Evolutionary conservation across 2,888 invertebrate genomes (phyloP).

Genomic region (Entomobrya proxima): DNA sequence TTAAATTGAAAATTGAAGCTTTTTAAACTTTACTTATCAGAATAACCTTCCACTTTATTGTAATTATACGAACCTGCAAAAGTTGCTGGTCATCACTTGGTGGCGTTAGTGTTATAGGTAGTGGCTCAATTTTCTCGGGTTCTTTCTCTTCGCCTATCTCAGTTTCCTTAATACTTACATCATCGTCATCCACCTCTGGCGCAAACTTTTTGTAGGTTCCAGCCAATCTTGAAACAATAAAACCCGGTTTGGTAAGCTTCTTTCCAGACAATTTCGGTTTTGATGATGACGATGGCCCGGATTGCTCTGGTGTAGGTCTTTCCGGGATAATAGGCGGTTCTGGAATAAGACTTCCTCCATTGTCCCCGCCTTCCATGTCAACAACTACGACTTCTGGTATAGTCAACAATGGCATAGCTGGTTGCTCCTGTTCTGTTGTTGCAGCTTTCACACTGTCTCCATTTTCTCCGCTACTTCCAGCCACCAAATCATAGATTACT

Average conservation of each 20-base stretch:
- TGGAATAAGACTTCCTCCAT: not conserved
- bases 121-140: not conserved
- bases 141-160: not conserved
- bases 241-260: slow-evolving; percentile 37
- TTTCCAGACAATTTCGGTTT: not conserved
- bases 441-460: too few species aligned
- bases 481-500: slow-evolving; percentile 66
- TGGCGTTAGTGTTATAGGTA: not conserved
- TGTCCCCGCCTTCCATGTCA: not conserved
- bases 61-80: too few species aligned
- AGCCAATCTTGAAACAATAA: slow-evolving; percentile 21
- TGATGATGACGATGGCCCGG: not conserved
- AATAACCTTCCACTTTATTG: too few species aligned
- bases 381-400: slow-evolving; percentile 33
- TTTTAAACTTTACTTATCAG: not conserved
- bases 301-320: too few species aligned
- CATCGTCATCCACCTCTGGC: not conserved
- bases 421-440: not conserved
- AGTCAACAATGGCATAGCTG: not conserved
- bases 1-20: not conserved
- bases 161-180: not conserved
- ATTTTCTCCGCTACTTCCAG: not conserved
- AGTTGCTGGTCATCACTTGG: not conserved
- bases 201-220: slow-evolving; percentile 29
- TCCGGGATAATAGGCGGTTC: too few species aligned